phyloP scores from a whole-genome alignment of 1,140 invertebrate genomes.

The Pemphigus obesinymphae region DNA sequence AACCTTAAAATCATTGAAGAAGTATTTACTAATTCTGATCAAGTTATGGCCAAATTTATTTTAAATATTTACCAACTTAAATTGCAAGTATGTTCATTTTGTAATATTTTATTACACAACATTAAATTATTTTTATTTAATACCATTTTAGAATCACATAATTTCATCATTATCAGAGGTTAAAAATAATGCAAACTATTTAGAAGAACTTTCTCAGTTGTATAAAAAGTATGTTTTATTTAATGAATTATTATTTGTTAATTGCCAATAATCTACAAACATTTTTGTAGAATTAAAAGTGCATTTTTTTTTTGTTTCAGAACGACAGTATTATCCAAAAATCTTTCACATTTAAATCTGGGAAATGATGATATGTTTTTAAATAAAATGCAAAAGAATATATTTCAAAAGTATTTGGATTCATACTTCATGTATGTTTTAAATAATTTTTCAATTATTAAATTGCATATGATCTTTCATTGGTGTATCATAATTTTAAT shows the following conservation, averaged over 20 bases:
- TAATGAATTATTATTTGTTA: neutral
- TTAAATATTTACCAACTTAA: slow-evolving; percentile 93
- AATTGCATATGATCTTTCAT: neutral
- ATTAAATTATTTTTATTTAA: slow-evolving; percentile 18
- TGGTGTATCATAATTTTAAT: neutral
- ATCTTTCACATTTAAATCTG: slow-evolving; percentile 37
- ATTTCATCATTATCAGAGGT: slow-evolving; percentile 72
- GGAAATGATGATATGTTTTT: slow-evolving; percentile 41
- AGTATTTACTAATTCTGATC: slow-evolving; percentile 94
- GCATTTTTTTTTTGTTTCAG: slow-evolving; percentile 17
- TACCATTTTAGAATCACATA: slow-evolving; percentile 66
- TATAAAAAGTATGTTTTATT: slow-evolving; percentile 66
- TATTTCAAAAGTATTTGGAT: slow-evolving; percentile 76
- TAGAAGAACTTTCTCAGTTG: slow-evolving; percentile 80
- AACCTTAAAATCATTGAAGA: slow-evolving; percentile 83
- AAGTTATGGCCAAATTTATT: slow-evolving; percentile 97
- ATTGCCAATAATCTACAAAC: neutral
- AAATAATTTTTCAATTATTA: slow-evolving; percentile 33
- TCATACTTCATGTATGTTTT: slow-evolving; percentile 65
- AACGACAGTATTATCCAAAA: slow-evolving; percentile 34
- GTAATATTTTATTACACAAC: neutral
- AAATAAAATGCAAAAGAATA: slow-evolving; percentile 72
- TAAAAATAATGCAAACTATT: slow-evolving; percentile 78
- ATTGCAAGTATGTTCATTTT: slow-evolving; percentile 58
- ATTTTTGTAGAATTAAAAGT: neutral